Conservation (phyloP, 2,888 invertebrate species). For the Heliconius ismenius region DNA sequence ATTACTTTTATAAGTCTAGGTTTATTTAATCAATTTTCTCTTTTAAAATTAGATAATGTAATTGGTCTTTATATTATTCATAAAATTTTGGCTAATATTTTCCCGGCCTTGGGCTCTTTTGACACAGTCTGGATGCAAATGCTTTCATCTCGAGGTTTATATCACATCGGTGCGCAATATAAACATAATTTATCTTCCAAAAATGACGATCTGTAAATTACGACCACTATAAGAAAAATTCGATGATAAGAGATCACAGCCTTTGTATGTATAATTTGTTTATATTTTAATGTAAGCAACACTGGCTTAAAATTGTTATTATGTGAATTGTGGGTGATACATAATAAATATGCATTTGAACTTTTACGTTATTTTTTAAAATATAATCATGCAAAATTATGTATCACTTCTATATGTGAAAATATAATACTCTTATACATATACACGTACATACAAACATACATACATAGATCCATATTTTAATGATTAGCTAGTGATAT, state of each 20-base stretch:
- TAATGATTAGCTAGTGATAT: background rate
- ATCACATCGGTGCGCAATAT: background rate
- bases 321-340: background rate
- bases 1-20: background rate
- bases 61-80: background rate
- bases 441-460: background rate
- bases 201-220: background rate
- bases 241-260: background rate
- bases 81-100: slow-evolving; percentile 15
- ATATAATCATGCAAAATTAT: background rate
- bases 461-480: background rate
- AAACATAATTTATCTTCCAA: background rate
- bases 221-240: too few relatives aligned
- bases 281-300: background rate
- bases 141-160: slow-evolving; percentile 11
- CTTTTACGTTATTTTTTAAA: background rate
- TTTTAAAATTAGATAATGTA: background rate
- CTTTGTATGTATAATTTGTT: slow-evolving; percentile 4
- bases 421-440: background rate
- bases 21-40: background rate
- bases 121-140: slow-evolving; percentile 28
- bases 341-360: background rate
- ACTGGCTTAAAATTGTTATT: background rate
- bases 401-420: background rate
- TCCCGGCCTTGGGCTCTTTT: slow-evolving; percentile 1